Percentiles rank a stretch among this genome's conserved stretches.
phyloP scores from a whole-genome alignment of 1,140 invertebrate species.

The Pseudobourletiella spinata region DNA sequence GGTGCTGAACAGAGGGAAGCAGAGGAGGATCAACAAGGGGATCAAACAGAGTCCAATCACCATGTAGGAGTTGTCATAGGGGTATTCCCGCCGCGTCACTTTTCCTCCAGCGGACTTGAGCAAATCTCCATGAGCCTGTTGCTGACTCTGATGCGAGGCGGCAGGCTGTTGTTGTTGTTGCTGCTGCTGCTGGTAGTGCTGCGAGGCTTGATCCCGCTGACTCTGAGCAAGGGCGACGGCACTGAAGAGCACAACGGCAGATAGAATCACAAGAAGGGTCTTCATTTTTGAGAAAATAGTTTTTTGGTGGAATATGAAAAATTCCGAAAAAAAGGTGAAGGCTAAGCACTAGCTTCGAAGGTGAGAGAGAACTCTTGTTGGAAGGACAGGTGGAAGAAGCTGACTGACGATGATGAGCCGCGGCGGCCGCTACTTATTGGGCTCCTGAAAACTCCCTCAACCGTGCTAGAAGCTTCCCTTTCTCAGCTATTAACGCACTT shows the following conservation, averaged over 20 bases:
- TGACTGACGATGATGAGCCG: neutral
- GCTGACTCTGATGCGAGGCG: neutral
- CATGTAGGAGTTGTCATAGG: slow-evolving; percentile 2
- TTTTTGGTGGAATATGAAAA: neutral
- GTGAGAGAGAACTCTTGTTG: neutral
- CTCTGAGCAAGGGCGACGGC: neutral
- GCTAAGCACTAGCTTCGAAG: neutral
- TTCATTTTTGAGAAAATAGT: neutral
- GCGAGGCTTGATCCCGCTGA: neutral
- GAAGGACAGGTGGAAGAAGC: neutral
- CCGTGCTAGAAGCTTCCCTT: neutral
- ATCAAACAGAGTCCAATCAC: slow-evolving; percentile 3
- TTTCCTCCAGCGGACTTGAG: neutral
- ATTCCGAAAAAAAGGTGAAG: neutral
- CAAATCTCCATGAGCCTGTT: neutral
- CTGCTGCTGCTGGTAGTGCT: neutral
- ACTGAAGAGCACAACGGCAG: neutral
- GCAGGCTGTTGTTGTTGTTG: neutral
- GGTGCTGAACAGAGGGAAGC: slow-evolving; percentile 2
- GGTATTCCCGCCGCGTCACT: slow-evolving; percentile 4
- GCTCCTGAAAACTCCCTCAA: neutral
- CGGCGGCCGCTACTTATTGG: neutral
- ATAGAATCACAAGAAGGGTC: neutral
- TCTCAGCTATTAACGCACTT: neutral
- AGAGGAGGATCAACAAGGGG: neutral